phyloP scores from a whole-genome alignment of 2,113 vertebrate species.

The Pycnonotus jocosus region DNA sequence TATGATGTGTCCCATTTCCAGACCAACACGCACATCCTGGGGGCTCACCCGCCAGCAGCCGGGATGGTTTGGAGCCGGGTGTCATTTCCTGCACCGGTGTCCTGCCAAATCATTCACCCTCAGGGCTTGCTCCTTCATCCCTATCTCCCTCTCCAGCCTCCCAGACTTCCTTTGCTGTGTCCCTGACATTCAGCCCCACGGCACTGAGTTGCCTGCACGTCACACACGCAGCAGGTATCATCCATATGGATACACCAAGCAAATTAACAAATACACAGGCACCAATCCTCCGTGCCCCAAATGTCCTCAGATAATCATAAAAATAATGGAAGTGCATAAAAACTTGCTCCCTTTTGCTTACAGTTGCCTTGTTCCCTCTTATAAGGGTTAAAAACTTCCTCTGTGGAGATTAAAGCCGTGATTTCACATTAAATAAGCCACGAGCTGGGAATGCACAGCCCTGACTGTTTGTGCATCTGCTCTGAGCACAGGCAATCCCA shows the following conservation, averaged over 20 bases:
- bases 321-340: neutral
- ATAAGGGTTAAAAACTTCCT: neutral
- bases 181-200: rapidly evolving
- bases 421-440: neutral
- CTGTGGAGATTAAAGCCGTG: neutral
- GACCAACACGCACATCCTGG: neutral
- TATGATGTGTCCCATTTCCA: constrained; percentile 30
- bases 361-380: neutral
- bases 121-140: neutral
- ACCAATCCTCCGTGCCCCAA: neutral
- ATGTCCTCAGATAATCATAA: neutral
- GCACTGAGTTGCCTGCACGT: neutral
- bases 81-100: neutral
- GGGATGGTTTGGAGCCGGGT: neutral
- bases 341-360: neutral
- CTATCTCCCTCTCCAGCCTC: neutral
- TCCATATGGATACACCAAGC: neutral
- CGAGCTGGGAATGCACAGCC: neutral
- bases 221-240: neutral
- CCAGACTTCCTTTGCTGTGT: neutral
- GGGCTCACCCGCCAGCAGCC: neutral
- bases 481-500: neutral
- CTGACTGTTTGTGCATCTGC: neutral
- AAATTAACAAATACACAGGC: neutral
- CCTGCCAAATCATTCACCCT: neutral